Percentiles rank a stretch among this genome's conserved stretches.
These are phyloP conservation scores for Dolichoris vasculosae DNA, from an alignment of 1,140 invertebrate species.

Conservation along the genomic window DNA sequence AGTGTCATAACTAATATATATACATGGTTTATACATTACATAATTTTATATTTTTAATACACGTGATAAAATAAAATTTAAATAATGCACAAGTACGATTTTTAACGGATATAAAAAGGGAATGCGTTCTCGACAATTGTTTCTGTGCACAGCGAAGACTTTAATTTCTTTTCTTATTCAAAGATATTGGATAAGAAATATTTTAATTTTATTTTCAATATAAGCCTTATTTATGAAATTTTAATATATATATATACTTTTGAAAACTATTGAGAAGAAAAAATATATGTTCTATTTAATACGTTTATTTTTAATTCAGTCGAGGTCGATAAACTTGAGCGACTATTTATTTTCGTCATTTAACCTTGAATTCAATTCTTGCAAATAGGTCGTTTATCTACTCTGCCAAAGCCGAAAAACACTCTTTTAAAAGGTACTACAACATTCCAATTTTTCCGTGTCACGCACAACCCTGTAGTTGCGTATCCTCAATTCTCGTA, in stretches of 20 bases:
- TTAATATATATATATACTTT: not conserved
- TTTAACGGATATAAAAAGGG: too few relatives aligned
- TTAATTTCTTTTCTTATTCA: not conserved
- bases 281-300: not conserved
- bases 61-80: too few relatives aligned
- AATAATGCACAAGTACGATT: too few relatives aligned
- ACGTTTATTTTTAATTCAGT: conserved; percentile 47
- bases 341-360: conserved; percentile 42
- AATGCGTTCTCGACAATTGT: too few relatives aligned
- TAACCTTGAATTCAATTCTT: conserved; percentile 62
- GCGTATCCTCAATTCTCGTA: not conserved
- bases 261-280: not conserved
- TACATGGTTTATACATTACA: too few relatives aligned
- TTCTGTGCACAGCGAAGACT: not conserved
- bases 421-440: conserved; percentile 68
- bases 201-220: not conserved
- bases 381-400: conserved; percentile 69
- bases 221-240: not conserved
- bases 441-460: not conserved
- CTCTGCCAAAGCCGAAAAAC: conserved; percentile 70
- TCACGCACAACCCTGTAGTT: not conserved
- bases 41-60: too few relatives aligned
- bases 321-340: conserved; percentile 45
- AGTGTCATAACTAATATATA: too few relatives aligned
- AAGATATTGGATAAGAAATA: not conserved